A percentile compares a stretch with the other conserved stretches of the same genome.
Evolutionary conservation across 2,888 invertebrate species (phyloP).

Genomic region (Calliphora vomitoria): DNA sequence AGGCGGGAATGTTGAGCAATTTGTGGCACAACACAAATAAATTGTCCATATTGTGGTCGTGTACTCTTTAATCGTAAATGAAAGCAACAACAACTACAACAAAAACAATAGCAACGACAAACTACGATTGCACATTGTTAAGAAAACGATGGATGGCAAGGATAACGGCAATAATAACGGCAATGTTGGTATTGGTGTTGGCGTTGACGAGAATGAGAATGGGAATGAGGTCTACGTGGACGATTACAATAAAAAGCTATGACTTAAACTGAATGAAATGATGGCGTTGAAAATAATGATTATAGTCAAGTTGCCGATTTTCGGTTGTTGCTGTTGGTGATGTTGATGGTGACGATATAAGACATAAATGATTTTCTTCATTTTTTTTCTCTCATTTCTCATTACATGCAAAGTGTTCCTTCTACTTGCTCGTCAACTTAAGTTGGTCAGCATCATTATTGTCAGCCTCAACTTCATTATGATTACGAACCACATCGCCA

Average conservation of each 20-base stretch:
- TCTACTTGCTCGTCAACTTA: constrained; percentile 40
- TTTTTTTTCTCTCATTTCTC: constrained; percentile 6
- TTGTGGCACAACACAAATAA: constrained; percentile 78
- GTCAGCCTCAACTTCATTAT: constrained; percentile 36
- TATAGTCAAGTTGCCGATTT: constrained; percentile 54
- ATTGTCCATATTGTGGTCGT: constrained; percentile 79
- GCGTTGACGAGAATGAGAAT: background rate
- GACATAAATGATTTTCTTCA: constrained; percentile 31
- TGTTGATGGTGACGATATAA: background rate
- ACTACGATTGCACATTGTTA: constrained; percentile 57
- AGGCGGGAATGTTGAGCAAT: constrained; percentile 73
- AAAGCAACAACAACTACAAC: constrained; percentile 58
- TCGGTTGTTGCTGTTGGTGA: constrained; percentile 4
- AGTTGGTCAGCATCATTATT: constrained; percentile 54
- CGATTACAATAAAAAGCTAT: constrained; percentile 41
- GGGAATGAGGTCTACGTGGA: constrained; percentile 2
- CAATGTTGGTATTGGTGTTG: background rate
- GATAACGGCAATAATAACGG: constrained; percentile 18
- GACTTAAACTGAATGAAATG: constrained; percentile 71
- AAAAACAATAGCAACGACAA: background rate
- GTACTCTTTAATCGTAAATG: constrained; percentile 78
- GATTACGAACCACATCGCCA: constrained; percentile 42
- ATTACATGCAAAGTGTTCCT: too few species aligned
- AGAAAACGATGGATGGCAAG: constrained; percentile 23
- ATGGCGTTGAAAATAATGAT: constrained; percentile 64